Evolutionary conservation across 2,797 vertebrate species (phyloP).

Genomic region (Novumbra hubbsi): DNA sequence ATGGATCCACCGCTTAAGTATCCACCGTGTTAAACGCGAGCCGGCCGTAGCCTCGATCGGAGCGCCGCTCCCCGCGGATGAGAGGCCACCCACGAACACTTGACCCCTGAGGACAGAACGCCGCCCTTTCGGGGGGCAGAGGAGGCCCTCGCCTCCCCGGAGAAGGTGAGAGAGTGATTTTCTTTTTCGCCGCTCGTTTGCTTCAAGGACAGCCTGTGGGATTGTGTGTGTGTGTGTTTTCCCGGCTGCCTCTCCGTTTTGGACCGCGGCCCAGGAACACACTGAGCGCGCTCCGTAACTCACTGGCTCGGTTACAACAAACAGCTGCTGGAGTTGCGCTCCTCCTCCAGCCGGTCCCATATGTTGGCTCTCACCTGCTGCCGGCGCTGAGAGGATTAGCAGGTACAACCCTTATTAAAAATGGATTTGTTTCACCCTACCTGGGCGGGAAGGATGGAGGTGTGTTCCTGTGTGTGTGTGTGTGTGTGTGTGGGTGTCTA

Average conservation of each 20-base stretch:
- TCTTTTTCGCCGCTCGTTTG: slow-evolving; percentile 24
- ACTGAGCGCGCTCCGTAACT: slow-evolving; percentile 13
- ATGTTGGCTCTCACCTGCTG: slow-evolving; percentile 77
- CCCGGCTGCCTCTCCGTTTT: neutral
- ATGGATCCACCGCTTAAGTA: too few relatives aligned
- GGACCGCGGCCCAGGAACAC: slow-evolving; percentile 20
- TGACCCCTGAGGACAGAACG: neutral
- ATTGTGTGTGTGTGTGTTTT: neutral
- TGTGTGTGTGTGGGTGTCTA: neutral
- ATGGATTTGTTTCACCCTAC: slow-evolving; percentile 77
- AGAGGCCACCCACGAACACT: neutral
- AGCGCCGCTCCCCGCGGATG: neutral
- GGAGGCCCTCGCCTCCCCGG: neutral
- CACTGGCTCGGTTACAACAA: slow-evolving; percentile 32
- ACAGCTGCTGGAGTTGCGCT: slow-evolving; percentile 38
- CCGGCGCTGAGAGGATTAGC: slow-evolving; percentile 71
- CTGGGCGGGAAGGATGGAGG: neutral
- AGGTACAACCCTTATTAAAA: slow-evolving; percentile 81
- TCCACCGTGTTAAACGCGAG: neutral
- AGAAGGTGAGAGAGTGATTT: neutral
- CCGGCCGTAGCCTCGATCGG: neutral
- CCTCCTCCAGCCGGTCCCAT: slow-evolving; percentile 62
- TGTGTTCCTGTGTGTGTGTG: neutral
- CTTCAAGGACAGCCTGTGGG: slow-evolving; percentile 29
- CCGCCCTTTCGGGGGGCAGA: too few relatives aligned